Evolutionary conservation across 2,113 vertebrate species (phyloP).

Genomic region (Calypte anna): DNA sequence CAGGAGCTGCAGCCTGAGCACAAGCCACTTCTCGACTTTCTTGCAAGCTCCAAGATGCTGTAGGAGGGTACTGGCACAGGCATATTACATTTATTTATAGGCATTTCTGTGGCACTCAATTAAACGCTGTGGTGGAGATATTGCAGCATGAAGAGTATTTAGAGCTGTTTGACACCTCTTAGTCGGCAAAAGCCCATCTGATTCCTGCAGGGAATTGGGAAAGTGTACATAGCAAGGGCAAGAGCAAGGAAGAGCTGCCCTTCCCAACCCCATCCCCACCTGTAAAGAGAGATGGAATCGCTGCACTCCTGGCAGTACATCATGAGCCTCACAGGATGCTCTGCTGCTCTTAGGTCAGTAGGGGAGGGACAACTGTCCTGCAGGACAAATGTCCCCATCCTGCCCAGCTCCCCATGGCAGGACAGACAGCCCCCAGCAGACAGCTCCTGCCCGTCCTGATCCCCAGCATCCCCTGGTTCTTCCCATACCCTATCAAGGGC

Average conservation of each 20-base stretch:
- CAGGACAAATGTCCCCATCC: no score
- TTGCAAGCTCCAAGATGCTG: slow-evolving; percentile 15
- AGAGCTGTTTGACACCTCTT: slow-evolving; percentile 61
- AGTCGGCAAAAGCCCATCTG: slow-evolving; percentile 52
- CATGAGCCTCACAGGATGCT: fast-evolving
- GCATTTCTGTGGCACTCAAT: slow-evolving; percentile 63
- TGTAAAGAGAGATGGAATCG: background rate
- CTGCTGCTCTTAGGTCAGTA: background rate
- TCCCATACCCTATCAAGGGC: background rate
- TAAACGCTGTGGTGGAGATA: slow-evolving; percentile 57
- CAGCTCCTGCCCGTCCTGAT: background rate
- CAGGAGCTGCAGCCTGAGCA: slow-evolving; percentile 27
- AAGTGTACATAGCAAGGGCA: background rate
- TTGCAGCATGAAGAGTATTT: slow-evolving; percentile 53
- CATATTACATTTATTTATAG: slow-evolving; percentile 53
- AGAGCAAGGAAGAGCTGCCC: background rate
- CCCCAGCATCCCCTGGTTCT: background rate
- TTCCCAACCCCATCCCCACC: background rate
- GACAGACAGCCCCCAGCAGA: background rate
- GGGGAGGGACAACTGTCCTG: fast-evolving
- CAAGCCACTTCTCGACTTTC: background rate
- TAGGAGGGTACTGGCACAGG: slow-evolving; percentile 59
- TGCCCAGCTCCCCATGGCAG: background rate
- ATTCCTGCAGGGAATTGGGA: background rate
- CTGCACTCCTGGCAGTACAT: background rate